Base-by-base conservation (phyloP, 2,888 invertebrate species). In the Macaria liturata region DNA sequence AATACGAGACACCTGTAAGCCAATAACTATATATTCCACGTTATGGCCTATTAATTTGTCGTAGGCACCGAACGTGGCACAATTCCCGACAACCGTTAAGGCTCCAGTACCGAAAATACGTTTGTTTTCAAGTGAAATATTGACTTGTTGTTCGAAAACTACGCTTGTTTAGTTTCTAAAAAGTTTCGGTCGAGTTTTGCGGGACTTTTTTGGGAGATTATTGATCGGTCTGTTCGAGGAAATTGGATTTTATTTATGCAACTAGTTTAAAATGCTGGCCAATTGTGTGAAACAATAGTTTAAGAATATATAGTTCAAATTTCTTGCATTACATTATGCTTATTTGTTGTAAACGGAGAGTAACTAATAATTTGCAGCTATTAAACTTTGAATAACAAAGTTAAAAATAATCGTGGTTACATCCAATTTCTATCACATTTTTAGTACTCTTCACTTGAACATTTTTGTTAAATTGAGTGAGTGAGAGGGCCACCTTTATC, bases 41-140 rank as follows among this genome's bases (percentile, higher is more conserved):
- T 78, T 81, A 83, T 80, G 67, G 81, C 73, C 84, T 75, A 84
- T 83, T 82, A 80, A 81, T 84, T 81, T 82, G 80, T 78, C 74
- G 76, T 72, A 73, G 74, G 71, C 72, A 71, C 71, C 68, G 76
- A 74, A 76, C 77, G 75, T 51, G 63, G 59, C 64, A 62, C 63
- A 63, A 62, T 68, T 59, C 63, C 54, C 51, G 54, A 48, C 59
- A 60, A 48, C 61, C 63, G 65, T 65, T 60, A 66, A 67, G 66
- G 61, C 55, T 54, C 40, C 7, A 53, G 46, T 57, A 64, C 63
- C 66, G 64, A 66, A 67, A 64, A 65, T 61, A 62, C 56, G 66
- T 64, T 66, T 63, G 57, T 64, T 64, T 64, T 56, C 53, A 64
- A 63, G 66, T 60, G 60, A 63, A 60, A 64, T 61, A 63, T 59